Percentiles rank a stretch among this genome's conserved stretches.
These are phyloP conservation scores for Poliocrania exsul DNA, from an alignment of 2,797 vertebrate genomes.

Conservation along the genomic window DNA sequence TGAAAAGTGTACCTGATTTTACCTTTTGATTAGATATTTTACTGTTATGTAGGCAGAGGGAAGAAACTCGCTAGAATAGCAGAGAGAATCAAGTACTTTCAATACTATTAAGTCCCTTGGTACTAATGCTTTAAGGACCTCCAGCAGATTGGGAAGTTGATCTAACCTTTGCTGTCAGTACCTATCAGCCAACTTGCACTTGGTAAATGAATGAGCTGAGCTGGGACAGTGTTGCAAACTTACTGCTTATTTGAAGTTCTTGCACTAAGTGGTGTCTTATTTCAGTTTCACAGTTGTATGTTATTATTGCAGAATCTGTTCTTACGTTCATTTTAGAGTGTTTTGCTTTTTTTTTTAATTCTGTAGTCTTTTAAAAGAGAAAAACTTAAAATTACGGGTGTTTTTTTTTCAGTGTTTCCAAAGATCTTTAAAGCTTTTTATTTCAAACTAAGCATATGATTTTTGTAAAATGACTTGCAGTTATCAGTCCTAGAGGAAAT, in stretches of 20 bases:
- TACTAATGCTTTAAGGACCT: constrained; percentile 36
- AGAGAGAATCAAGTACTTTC: not conserved
- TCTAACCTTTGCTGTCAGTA: constrained; percentile 35
- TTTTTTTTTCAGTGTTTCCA: not conserved
- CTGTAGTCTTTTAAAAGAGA: not conserved
- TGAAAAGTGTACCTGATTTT: not conserved
- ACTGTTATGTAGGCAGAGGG: not conserved
- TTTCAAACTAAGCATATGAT: not conserved
- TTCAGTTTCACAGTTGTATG: not conserved
- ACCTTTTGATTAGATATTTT: not conserved
- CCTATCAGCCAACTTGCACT: not conserved
- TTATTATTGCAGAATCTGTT: not conserved
- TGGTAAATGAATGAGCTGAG: constrained; percentile 7
- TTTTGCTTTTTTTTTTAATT: not conserved
- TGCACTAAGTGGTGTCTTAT: not conserved
- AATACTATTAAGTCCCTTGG: not conserved
- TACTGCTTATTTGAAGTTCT: not conserved
- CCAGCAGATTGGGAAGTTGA: not conserved
- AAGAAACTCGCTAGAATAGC: not conserved
- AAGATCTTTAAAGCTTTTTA: not conserved
- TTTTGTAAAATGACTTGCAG: not conserved
- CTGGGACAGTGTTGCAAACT: not conserved
- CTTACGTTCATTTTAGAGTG: not conserved
- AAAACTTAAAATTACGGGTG: not conserved
- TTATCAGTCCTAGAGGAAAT: not conserved